Evolutionary conservation across 2,797 vertebrate genomes (phyloP).

Genomic region (Kryptolebias ocellatus): DNA sequence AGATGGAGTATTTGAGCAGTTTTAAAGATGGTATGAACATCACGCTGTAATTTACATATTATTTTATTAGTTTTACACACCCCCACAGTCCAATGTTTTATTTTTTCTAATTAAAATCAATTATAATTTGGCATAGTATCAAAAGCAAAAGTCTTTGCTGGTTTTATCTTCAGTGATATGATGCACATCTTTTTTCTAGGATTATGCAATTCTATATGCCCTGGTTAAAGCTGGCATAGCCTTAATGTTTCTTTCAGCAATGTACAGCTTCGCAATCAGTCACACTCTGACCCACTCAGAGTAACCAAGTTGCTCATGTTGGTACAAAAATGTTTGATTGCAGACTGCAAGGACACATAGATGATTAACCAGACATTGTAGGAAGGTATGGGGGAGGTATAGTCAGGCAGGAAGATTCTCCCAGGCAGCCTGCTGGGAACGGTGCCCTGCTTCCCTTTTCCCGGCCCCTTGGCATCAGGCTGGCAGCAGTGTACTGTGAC

Average conservation of each 20-base stretch:
- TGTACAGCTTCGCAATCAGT: background rate
- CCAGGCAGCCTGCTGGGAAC: constrained; percentile 56
- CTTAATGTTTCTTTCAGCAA: background rate
- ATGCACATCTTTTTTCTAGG: background rate
- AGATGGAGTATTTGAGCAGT: too few relatives aligned
- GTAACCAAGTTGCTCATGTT: background rate
- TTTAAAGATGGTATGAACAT: too few relatives aligned
- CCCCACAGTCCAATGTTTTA: too few relatives aligned
- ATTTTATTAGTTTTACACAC: too few relatives aligned
- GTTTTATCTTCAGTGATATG: too few relatives aligned
- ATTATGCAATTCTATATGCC: background rate
- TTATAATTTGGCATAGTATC: too few relatives aligned
- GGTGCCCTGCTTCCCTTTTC: constrained; percentile 48
- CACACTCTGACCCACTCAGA: background rate
- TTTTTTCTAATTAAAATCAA: too few relatives aligned
- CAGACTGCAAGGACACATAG: constrained; percentile 1
- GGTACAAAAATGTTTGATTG: constrained; percentile 10
- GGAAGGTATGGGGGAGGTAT: background rate
- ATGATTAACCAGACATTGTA: background rate
- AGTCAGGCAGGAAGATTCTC: constrained; percentile 49
- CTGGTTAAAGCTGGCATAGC: background rate
- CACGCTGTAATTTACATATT: too few relatives aligned
- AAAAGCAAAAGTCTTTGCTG: too few relatives aligned
- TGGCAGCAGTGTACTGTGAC: constrained; percentile 61
- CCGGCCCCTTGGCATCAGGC: constrained; percentile 54